Evolutionary conservation across 2,797 vertebrate genomes (phyloP).

Genomic region (Cynodonichthys magdalenae): DNA sequence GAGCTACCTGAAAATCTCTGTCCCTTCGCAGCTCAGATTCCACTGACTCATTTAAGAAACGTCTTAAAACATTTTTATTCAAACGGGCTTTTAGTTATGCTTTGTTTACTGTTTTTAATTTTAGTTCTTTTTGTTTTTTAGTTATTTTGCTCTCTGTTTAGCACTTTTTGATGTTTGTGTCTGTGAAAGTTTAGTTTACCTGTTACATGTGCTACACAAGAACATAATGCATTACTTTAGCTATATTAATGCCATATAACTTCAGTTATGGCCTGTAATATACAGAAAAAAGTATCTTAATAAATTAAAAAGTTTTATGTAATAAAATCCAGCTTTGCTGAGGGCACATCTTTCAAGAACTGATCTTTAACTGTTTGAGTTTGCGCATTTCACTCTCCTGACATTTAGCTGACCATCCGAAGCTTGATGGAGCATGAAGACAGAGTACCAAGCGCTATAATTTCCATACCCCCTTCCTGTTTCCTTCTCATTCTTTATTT

Average conservation of each 20-base stretch:
- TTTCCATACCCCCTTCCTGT: conserved; percentile 33
- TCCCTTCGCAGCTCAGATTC: no score
- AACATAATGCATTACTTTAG: no score
- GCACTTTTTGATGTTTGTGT: no score
- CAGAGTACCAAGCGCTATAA: conserved; percentile 66
- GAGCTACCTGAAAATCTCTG: no score
- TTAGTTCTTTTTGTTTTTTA: no score
- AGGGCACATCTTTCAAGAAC: conserved; percentile 55
- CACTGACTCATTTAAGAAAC: no score
- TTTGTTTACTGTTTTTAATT: no score
- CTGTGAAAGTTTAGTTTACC: no score
- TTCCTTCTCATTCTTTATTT: conserved; percentile 63
- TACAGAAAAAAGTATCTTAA: conserved; percentile 11
- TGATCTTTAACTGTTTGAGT: conserved; percentile 63
- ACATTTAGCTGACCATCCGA: conserved; percentile 61
- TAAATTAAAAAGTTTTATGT: conserved; percentile 28
- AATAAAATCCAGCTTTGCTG: conserved; percentile 23
- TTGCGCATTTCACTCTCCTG: conserved; percentile 61
- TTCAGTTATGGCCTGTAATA: neutral
- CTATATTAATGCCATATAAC: neutral
- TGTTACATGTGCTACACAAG: no score
- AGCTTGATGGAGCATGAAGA: conserved; percentile 74
- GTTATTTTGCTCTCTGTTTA: no score
- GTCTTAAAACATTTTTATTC: no score
- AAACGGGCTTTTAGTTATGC: no score